A percentile compares a stretch with the other conserved stretches of the same genome.
Conservation (phyloP, 2,888 invertebrate genomes). For the Cheilosia grossa region DNA sequence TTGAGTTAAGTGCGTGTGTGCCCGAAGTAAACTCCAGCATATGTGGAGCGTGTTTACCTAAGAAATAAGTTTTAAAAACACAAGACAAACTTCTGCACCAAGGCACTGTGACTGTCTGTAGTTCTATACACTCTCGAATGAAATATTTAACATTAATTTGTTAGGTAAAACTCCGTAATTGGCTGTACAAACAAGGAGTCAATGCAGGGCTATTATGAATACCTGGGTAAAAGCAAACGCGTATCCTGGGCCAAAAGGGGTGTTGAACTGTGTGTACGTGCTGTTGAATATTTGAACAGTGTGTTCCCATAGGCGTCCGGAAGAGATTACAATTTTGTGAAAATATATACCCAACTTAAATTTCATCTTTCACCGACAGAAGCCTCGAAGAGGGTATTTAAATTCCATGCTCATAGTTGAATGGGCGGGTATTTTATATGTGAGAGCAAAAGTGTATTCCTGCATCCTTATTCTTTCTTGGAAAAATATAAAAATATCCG, state of each 20-base stretch:
- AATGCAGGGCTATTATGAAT: not conserved
- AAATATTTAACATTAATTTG: constrained; percentile 54
- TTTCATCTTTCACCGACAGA: constrained; percentile 29
- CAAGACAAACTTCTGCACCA: not conserved
- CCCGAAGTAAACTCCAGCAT: not conserved
- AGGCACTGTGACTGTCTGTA: not conserved
- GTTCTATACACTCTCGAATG: constrained; percentile 1
- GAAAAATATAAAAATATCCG: not conserved
- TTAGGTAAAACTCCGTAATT: constrained; percentile 2
- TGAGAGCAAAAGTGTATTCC: not conserved
- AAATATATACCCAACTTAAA: not conserved
- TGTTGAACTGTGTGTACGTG: constrained; percentile 61
- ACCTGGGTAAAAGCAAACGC: constrained; percentile 6
- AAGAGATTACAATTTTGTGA: constrained; percentile 53
- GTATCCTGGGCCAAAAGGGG: constrained; percentile 37
- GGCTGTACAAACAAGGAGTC: not conserved
- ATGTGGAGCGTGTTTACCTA: constrained; percentile 12
- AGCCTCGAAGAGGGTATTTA: constrained; percentile 19
- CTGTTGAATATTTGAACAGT: constrained; percentile 57
- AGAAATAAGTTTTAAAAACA: constrained; percentile 21
- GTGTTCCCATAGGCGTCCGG: constrained; percentile 38
- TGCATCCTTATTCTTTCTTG: constrained; percentile 17
- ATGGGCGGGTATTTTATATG: not conserved
- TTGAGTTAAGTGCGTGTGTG: not conserved
- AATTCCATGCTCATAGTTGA: constrained; percentile 10